Evolutionary conservation across 2,113 vertebrate species (phyloP).

Genomic region (Macquaria australasica): DNA sequence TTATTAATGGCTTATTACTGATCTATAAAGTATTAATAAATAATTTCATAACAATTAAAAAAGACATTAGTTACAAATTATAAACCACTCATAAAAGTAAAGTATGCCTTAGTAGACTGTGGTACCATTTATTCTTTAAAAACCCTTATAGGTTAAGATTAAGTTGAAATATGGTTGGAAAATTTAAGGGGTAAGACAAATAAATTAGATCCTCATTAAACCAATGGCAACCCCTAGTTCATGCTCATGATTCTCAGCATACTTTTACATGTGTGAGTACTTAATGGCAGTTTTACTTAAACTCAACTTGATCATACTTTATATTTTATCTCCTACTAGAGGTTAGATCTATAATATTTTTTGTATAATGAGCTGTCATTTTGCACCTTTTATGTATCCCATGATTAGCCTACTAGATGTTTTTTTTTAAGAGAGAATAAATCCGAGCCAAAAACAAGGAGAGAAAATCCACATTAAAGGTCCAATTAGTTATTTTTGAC

Average conservation of each 20-base stretch:
- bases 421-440: neutral
- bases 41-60: too few relatives aligned
- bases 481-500: neutral
- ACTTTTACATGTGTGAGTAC: too few relatives aligned
- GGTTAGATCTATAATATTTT: neutral
- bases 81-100: too few relatives aligned
- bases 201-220: neutral
- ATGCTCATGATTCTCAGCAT: neutral
- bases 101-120: too few relatives aligned
- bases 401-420: neutral
- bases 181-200: neutral
- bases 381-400: neutral
- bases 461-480: neutral
- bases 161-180: neutral
- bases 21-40: too few relatives aligned
- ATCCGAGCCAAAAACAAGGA: neutral
- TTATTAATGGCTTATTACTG: too few relatives aligned
- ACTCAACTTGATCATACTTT: neutral
- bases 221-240: neutral
- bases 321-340: neutral
- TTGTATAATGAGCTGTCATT: neutral
- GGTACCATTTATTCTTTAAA: too few relatives aligned
- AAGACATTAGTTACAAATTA: too few relatives aligned
- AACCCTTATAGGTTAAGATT: neutral
- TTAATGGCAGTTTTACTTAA: neutral